phyloP scores from a whole-genome alignment of 2,888 invertebrate species.

The Macrophya annulata region DNA sequence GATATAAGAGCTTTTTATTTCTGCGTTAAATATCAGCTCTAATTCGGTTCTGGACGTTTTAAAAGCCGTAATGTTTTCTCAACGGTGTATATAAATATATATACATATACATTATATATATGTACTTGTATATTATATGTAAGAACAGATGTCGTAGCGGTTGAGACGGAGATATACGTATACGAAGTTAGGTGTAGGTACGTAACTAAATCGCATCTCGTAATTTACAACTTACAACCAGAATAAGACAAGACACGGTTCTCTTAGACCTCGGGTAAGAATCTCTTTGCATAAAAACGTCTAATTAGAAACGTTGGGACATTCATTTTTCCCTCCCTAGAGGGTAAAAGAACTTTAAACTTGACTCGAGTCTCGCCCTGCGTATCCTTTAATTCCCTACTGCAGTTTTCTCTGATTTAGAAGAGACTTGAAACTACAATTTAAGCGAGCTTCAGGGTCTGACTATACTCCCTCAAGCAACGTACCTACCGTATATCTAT shows the following conservation, averaged over 20 bases:
- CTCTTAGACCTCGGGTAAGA: background rate
- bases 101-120: background rate
- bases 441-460: background rate
- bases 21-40: conserved; percentile 13
- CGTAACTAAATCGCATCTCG: conserved; percentile 5
- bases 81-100: background rate
- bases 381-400: conserved; percentile 30
- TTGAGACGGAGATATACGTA: background rate
- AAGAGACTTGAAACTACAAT: conserved; percentile 3
- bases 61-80: conserved; percentile 36
- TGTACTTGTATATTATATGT: background rate
- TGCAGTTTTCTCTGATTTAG: conserved; percentile 31
- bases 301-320: conserved; percentile 74
- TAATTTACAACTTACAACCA: background rate
- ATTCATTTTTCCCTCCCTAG: conserved; percentile 68
- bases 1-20: background rate
- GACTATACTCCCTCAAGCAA: background rate
- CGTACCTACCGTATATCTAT: background rate
- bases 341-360: background rate
- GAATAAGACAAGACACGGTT: background rate
- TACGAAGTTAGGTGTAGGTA: background rate
- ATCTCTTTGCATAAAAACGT: conserved; percentile 67
- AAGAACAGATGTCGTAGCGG: conserved; percentile 18
- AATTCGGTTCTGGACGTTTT: conserved; percentile 35
- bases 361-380: background rate